A percentile compares a stretch with the other conserved stretches of the same genome.
phyloP scores from a whole-genome alignment of 2,797 vertebrate genomes.

The Gymnodraco acuticeps region DNA sequence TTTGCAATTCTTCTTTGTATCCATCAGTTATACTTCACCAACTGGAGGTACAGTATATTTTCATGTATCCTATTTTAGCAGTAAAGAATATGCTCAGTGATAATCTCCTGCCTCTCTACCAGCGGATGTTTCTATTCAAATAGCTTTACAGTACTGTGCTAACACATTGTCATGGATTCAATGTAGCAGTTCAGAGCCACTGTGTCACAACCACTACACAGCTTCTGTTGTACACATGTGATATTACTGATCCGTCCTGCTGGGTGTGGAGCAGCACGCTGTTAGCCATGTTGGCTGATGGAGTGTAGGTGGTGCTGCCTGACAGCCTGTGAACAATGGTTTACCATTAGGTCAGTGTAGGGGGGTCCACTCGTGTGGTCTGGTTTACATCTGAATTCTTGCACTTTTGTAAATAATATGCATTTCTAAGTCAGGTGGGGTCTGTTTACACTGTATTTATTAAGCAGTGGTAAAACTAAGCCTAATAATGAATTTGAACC shows the following conservation, averaged over 20 bases:
- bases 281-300: constrained; percentile 31
- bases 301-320: not conserved
- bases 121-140: constrained; percentile 7
- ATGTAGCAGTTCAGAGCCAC: not conserved
- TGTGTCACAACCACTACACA: constrained; percentile 10
- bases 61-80: constrained; percentile 3
- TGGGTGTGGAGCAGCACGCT: not conserved
- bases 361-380: not conserved
- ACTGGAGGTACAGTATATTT: not conserved
- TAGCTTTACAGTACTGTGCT: constrained; percentile 26
- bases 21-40: constrained; percentile 1
- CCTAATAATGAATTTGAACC: not conserved
- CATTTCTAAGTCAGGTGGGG: constrained; percentile 29
- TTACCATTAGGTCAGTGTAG: constrained; percentile 2
- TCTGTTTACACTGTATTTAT: constrained; percentile 23
- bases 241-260: not conserved
- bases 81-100: not conserved
- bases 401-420: constrained; percentile 66
- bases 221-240: constrained; percentile 12
- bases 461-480: constrained; percentile 11
- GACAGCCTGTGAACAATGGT: not conserved
- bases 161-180: not conserved
- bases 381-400: constrained; percentile 54
- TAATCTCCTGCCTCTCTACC: not conserved
- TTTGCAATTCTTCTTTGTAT: not conserved